Evolutionary conservation across 2,797 vertebrate species (phyloP).

Genomic region (Rhynchotus rufescens): DNA sequence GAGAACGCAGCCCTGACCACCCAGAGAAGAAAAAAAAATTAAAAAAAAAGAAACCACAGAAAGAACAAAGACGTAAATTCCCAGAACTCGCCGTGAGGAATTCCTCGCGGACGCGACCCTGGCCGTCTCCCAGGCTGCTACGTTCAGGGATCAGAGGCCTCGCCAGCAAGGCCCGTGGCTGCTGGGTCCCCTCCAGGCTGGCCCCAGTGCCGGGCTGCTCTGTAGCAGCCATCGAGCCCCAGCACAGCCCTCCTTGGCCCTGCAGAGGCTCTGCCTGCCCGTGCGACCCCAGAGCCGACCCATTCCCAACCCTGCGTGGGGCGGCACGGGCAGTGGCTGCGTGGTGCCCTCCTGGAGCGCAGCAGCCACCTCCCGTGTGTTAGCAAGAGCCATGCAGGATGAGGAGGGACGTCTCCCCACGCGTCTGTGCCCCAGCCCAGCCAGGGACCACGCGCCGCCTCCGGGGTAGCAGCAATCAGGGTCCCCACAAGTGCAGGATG

Average conservation of each 20-base stretch:
- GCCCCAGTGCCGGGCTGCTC: not conserved
- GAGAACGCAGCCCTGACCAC: constrained; percentile 43
- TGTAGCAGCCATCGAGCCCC: not conserved
- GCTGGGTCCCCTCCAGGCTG: not conserved
- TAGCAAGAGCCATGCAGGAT: accelerated
- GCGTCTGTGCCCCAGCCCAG: not conserved
- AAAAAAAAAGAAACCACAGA: constrained; percentile 8
- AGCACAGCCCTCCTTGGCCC: not conserved
- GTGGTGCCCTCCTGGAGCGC: not conserved
- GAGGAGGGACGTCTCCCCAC: not conserved
- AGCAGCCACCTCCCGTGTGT: too few relatives aligned
- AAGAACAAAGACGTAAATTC: constrained; percentile 18
- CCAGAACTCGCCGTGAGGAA: not conserved
- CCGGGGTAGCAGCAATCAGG: not conserved
- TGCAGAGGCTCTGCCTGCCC: not conserved
- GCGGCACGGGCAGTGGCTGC: accelerated
- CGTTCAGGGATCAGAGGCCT: not conserved
- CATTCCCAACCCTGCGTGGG: not conserved
- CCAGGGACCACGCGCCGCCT: accelerated
- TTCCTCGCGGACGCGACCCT: not conserved
- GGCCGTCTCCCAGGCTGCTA: not conserved
- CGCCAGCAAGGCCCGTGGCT: not conserved
- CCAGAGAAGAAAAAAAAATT: not conserved
- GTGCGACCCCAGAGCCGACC: not conserved
- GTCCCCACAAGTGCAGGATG: not conserved